Base-by-base conservation (phyloP, 2,113 vertebrate species). In the Condylura cristata region DNA sequence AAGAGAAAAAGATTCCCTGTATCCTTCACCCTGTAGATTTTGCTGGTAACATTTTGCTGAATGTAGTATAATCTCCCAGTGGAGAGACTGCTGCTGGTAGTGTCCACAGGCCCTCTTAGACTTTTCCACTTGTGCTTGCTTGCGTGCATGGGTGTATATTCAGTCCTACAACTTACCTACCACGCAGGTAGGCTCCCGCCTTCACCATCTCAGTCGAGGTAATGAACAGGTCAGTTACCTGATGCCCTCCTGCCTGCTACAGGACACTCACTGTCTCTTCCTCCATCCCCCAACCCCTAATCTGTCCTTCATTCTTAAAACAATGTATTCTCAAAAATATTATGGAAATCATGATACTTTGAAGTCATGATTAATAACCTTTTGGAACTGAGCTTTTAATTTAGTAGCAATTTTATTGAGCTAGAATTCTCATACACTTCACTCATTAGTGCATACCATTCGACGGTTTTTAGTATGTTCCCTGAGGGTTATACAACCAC, bases 301-400 rank as follows among this genome's bases (percentile, higher is more conserved):
- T 78, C 44, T 89, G 30, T 48, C 63, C 22, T 71, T 82, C 70
- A 48, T 56, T 78, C 82, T 32, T 86, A 83, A 81, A 83, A 79
- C 79, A 51, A 75, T 79, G 18, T 66, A 16, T 37, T 68, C 82
- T 92, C 8, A 61, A 53, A 75, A 82, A 68, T 65, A 51, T 93
- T 70, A n/a, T 18, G 30, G 56, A 63, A 92, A 20, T 89, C 28
- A 76, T 86, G 18, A 56, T 8, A 56, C 22, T 20, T 56, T 20
- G 79, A 80, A 68, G 53, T 85, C 74, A 71, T 71, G 61, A 79
- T 44, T 44, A 78, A 16, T 86, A 86, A 56, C 16, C 48, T 82
- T 94, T 81, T 79, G 79, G 48, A 96, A 85, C 71, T 60, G 48
- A 16, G n/a, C 56, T 87, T 46, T 79, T 76, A 37, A 76, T 39